Evolutionary conservation across 2,113 vertebrate species (phyloP).

Genomic region (Bagarius yarrelli): DNA sequence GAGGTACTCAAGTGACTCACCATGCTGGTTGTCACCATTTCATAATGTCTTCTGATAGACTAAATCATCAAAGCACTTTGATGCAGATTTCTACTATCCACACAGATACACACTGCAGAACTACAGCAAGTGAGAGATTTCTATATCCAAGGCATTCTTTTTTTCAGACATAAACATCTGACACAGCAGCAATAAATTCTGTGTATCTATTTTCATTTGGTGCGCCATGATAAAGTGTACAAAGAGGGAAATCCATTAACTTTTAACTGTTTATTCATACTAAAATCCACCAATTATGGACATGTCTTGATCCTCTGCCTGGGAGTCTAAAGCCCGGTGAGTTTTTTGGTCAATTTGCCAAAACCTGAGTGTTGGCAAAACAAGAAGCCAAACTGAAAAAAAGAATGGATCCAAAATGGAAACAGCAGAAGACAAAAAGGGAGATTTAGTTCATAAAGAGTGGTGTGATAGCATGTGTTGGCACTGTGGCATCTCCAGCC

Average conservation of each 20-base stretch:
- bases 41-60: not conserved
- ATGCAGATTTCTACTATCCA: not conserved
- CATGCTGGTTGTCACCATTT: not conserved
- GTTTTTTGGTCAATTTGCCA: conserved; percentile 23
- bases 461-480: conserved; percentile 41
- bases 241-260: not conserved
- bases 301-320: conserved; percentile 32
- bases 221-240: not conserved
- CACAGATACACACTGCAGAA: not conserved
- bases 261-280: conserved; percentile 12
- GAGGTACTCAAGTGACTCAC: not conserved
- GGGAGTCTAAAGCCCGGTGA: conserved; percentile 18
- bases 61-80: not conserved
- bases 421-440: conserved; percentile 3
- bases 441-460: conserved; percentile 22
- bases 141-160: not conserved
- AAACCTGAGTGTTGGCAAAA: conserved; percentile 32
- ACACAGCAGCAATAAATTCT: not conserved
- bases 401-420: conserved; percentile 14
- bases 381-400: conserved; percentile 33
- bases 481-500: not conserved
- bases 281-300: conserved; percentile 4
- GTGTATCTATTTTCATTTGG: not conserved
- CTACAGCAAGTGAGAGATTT: not conserved
- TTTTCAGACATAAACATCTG: not conserved